Base-by-base conservation (phyloP, 2,888 invertebrate species). In the Sarcophaga carnaria region DNA sequence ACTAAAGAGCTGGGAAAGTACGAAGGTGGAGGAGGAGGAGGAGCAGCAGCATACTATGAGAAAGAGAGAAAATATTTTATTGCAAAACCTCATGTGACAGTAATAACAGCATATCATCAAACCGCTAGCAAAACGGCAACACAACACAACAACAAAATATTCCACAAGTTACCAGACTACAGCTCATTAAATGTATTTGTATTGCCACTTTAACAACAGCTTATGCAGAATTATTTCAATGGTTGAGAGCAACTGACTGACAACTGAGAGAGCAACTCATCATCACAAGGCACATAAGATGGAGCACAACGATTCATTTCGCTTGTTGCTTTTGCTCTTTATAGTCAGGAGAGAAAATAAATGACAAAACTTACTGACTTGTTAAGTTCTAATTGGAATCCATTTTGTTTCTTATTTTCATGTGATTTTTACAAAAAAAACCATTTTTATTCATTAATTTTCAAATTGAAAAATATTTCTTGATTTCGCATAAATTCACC, bases 31-130 rank as follows among this genome's bases (percentile, higher is more conserved):
- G 27, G 1, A 37, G 37, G 8, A 2, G 37, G 2, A 37, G 37
- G 8, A 37, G 2, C 37, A 1, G 8, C 0, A 37, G 37, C 2
- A 37, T 37, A 1, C 6, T 6, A 6, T 37, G 6, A 6, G 37
- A 37, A 6, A 37, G 37, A 37, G 37, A 6, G 37, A 6, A 37
- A 2, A 37, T 37, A 37, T 37, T 37, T 37, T 10, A 37, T 37
- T 37, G 8, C 37, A 37, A 83, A 80, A 72, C 20, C 80, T 81
- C 75, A 83, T 86, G 80, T 81, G 83, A 75, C 83, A 80, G 69
- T 71, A 78, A 60, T 75, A 86, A 76, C 81, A 79, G 71, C 78
- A 80, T 70, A 78, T 78, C 74, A 78, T 78, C 62, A 87, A 87
- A 78, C 69, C 79, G 82, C 76, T 79, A 79, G 70, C 62, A 81